phyloP scores from a whole-genome alignment of 2,113 vertebrate genomes.

The Pollachius pollachius region DNA sequence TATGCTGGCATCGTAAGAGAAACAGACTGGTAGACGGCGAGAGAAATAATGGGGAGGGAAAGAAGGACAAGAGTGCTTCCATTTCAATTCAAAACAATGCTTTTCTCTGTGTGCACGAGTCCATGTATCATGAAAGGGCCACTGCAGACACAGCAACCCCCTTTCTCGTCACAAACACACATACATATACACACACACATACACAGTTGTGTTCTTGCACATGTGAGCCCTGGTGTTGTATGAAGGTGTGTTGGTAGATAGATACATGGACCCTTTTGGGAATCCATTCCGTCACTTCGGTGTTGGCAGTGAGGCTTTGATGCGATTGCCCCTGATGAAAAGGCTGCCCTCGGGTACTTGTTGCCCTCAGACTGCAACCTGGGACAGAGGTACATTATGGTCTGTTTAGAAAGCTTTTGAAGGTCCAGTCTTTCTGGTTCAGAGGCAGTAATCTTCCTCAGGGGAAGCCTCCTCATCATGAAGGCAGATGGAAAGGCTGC shows the following conservation, averaged over 20 bases:
- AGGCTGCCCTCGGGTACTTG: slow-evolving; percentile 21
- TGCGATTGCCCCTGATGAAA: slow-evolving; percentile 3
- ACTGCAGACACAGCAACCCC: slow-evolving; percentile 41
- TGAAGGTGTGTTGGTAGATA: too few relatives aligned
- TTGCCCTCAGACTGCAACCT: slow-evolving; percentile 34
- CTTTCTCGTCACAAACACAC: not conserved
- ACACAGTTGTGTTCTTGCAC: not conserved
- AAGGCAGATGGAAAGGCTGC: slow-evolving; percentile 7
- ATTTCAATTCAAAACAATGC: slow-evolving; percentile 48
- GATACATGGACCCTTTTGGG: too few relatives aligned
- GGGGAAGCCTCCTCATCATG: slow-evolving; percentile 17
- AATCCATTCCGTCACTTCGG: too few relatives aligned
- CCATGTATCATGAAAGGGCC: slow-evolving; percentile 44
- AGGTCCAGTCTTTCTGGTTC: slow-evolving; percentile 8
- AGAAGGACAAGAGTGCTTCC: slow-evolving; percentile 33
- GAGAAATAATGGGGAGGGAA: slow-evolving; percentile 24
- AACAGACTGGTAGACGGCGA: slow-evolving; percentile 30
- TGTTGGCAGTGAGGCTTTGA: too few relatives aligned
- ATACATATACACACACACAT: slow-evolving; percentile 4
- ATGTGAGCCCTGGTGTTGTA: too few relatives aligned
- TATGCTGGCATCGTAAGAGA: slow-evolving; percentile 42
- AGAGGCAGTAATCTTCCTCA: slow-evolving; percentile 4
- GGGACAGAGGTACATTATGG: not conserved
- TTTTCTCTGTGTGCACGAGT: slow-evolving; percentile 25
- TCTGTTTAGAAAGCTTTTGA: too few relatives aligned